phyloP scores from a whole-genome alignment of 2,888 invertebrate species.

The Sericinus montela region DNA sequence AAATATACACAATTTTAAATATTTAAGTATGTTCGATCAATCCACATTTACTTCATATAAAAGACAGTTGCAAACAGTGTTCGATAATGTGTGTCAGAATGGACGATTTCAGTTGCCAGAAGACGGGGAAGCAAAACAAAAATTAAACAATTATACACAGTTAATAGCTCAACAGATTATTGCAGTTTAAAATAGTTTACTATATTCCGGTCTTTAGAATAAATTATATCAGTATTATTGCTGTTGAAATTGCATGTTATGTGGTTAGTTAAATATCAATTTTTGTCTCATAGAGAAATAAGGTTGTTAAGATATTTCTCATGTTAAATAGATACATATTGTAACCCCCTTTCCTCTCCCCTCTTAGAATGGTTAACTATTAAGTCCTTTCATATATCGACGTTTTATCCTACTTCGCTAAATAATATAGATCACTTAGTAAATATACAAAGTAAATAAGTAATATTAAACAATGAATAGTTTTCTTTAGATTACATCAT shows the following conservation, averaged over 20 bases:
- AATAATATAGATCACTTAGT: neutral
- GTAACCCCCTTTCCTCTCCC: conserved; percentile 46
- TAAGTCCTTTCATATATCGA: conserved; percentile 40
- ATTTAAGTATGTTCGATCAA: conserved; percentile 18
- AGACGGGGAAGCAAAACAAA: conserved; percentile 70
- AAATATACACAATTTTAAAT: conserved; percentile 2
- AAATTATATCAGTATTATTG: conserved; percentile 59
- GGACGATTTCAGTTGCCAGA: conserved; percentile 65
- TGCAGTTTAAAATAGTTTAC: conserved; percentile 37
- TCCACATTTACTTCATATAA: conserved; percentile 61
- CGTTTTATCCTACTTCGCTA: conserved; percentile 28
- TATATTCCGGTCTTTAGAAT: conserved; percentile 31
- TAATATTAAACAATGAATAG: neutral
- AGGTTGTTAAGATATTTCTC: conserved; percentile 42
- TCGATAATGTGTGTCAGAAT: conserved; percentile 63
- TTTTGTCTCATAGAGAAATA: conserved; percentile 45
- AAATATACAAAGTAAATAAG: neutral
- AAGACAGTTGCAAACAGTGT: conserved; percentile 47
- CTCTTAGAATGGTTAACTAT: conserved; percentile 50
- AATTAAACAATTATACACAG: conserved; percentile 36
- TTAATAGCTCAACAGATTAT: conserved; percentile 41
- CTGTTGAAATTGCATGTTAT: conserved; percentile 46
- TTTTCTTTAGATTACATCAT: neutral
- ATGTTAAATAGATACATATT: conserved; percentile 46
- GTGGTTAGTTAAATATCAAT: conserved; percentile 34